Conservation (phyloP, 2,797 vertebrate genomes). For the Chromis chromis region DNA sequence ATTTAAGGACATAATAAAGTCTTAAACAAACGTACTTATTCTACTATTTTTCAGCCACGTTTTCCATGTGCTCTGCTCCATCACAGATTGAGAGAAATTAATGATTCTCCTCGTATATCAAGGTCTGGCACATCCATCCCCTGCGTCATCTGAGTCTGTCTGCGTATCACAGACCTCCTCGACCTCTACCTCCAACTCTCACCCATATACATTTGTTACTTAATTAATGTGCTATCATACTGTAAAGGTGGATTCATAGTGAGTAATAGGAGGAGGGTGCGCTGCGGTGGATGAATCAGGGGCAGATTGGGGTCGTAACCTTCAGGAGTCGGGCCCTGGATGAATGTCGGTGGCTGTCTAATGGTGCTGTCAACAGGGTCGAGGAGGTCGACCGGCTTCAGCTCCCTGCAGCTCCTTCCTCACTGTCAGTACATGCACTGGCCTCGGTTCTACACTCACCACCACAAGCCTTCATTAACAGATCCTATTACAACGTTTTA, state of each 20-base stretch:
- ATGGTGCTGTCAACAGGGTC: constrained; percentile 24
- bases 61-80: background rate
- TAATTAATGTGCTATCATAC: constrained; percentile 9
- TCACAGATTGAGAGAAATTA: background rate
- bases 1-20: background rate
- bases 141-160: background rate
- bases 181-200: constrained; percentile 5
- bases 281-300: constrained; percentile 17
- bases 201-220: constrained; percentile 11
- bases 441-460: background rate
- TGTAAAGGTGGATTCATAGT: background rate
- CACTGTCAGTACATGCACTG: background rate
- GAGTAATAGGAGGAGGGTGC: background rate
- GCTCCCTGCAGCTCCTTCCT: background rate
- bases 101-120: background rate
- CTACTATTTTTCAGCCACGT: background rate
- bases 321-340: background rate
- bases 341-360: constrained; percentile 25
- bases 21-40: background rate
- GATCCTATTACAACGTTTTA: background rate
- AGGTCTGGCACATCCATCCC: constrained; percentile 6
- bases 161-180: background rate
- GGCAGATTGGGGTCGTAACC: constrained; percentile 31
- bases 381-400: constrained; percentile 3
- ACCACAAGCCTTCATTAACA: background rate